A percentile compares a stretch with the other conserved stretches of the same genome.
Conservation (phyloP, 2,113 vertebrate species). For the Potamarius usumacintae region DNA sequence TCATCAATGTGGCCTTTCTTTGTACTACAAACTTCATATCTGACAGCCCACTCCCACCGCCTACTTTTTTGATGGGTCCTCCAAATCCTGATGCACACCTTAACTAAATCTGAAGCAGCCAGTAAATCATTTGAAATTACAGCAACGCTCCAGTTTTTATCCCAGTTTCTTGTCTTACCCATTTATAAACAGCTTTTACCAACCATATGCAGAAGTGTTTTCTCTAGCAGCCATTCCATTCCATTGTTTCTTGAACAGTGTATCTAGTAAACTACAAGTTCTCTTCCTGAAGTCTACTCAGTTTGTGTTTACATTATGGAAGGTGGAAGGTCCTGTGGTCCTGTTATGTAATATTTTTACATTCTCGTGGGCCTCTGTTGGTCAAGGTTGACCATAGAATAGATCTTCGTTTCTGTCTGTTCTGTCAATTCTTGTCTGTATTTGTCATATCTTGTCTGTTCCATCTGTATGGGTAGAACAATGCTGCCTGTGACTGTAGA, state of each 20-base stretch:
- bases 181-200: slow-evolving; percentile 24
- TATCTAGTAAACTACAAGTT: neutral
- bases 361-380: too few relatives aligned
- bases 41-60: neutral
- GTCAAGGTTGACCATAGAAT: too few relatives aligned
- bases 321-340: neutral
- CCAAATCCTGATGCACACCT: neutral
- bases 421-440: too few relatives aligned
- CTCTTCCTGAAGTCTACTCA: neutral
- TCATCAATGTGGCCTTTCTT: neutral
- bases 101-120: neutral
- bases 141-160: slow-evolving; percentile 28
- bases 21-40: neutral
- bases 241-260: neutral
- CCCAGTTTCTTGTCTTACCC: slow-evolving; percentile 42
- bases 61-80: neutral
- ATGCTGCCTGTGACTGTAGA: too few relatives aligned
- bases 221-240: slow-evolving; percentile 10
- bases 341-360: neutral
- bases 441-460: too few relatives aligned
- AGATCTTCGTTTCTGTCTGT: too few relatives aligned
- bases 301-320: neutral
- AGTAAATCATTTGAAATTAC: slow-evolving; percentile 41
- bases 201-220: neutral
- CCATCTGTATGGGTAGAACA: too few relatives aligned